Conservation (phyloP, 2,113 vertebrate genomes). For the Otus sunia region DNA sequence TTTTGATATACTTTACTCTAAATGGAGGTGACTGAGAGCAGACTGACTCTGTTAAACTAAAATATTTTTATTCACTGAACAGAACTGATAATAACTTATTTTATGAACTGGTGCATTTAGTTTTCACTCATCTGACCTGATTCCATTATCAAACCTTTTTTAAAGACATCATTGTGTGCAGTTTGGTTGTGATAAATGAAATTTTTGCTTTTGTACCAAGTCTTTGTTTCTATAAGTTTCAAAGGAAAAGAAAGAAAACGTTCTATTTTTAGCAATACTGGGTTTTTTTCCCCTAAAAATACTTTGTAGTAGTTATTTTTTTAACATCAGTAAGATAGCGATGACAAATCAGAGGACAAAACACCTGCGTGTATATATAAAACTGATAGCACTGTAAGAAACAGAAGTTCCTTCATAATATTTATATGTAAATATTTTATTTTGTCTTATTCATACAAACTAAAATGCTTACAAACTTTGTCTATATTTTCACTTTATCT, state of each 20-base stretch:
- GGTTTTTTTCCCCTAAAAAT: neutral
- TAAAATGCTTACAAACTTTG: neutral
- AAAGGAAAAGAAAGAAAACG: slow-evolving; percentile 4
- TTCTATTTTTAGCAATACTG: neutral
- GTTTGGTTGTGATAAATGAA: neutral
- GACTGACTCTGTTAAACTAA: neutral
- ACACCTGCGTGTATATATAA: neutral
- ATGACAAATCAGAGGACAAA: neutral
- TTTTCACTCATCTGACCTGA: neutral
- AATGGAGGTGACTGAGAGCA: neutral
- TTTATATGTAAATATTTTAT: neutral
- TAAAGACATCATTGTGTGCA: neutral
- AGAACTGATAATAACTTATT: neutral
- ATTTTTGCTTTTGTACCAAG: neutral
- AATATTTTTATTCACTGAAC: neutral
- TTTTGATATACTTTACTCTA: neutral
- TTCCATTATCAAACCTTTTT: neutral
- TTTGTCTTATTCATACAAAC: neutral
- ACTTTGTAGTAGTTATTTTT: neutral
- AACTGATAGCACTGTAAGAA: neutral
- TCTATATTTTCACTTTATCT: neutral
- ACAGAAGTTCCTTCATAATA: neutral
- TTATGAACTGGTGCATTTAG: neutral
- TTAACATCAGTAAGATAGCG: neutral
- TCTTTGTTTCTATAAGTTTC: slow-evolving; percentile 12